Base-by-base conservation (phyloP, 2,797 vertebrate species). In the Sebastes vulpes region DNA sequence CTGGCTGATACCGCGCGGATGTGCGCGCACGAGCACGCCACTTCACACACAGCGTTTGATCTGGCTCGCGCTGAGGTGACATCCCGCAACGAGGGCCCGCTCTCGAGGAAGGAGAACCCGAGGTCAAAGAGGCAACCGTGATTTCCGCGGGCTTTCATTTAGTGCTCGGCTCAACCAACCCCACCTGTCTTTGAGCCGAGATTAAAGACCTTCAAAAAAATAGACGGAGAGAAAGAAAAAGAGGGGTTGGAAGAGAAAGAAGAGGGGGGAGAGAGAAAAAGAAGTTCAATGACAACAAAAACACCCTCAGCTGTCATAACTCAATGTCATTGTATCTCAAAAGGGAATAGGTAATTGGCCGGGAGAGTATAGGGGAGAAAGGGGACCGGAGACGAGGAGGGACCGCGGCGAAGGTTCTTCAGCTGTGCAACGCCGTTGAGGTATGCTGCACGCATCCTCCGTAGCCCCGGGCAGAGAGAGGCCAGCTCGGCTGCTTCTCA, bases 161-260 rank as follows among this genome's bases (percentile, higher is more conserved):
- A 83, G 85, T 4, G 83, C 82, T 59, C 75, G 1, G 84, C 90
- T 89, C 89, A 76, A 89, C 85, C 82, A 20, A 20, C 82, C 85
- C 77, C 82, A 91, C 90, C 90, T 91, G 91, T 88, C 93, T 95
- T 92, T 92, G 86, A 88, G 86, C 57, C 2, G 18, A 90, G 92
- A 94, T 94, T 91, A 95, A 95, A 95, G 90, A 89, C 90, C 86
- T 87, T 92, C 78, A 85, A 85, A 84, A 84, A 90, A 83, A 77
- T 26, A 86, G 69, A 91, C 67, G 58, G 65, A 58, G 32, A 26
- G 58, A 83, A 21, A 77, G 25, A 74, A 56, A 78, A 67, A 76
- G 38, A 66, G 56, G 56, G 68, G 73, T 18, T 50, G 50, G 75
- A 52, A 65, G 59, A 38, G 25, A 48, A 32, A 25, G 64, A 61